Evolutionary conservation across 2,113 vertebrate species (phyloP).

Genomic region (Oceanites oceanicus): DNA sequence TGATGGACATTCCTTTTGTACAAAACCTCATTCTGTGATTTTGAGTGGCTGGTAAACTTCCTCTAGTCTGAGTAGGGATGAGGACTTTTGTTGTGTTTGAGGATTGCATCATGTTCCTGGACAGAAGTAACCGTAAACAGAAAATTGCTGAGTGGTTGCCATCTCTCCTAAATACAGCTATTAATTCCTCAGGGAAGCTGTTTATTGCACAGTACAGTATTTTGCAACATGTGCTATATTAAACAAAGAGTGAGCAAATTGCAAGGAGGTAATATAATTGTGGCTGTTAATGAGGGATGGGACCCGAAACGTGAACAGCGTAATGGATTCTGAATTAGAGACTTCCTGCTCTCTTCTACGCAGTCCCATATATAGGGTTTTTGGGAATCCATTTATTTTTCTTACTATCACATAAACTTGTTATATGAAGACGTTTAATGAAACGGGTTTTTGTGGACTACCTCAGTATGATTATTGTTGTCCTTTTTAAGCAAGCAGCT

Average conservation of each 20-base stretch:
- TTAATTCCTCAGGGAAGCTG: not conserved
- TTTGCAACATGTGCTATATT: not conserved
- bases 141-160: not conserved
- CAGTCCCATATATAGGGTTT: no score
- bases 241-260: not conserved
- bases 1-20: rapidly evolving
- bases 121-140: rapidly evolving
- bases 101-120: not conserved
- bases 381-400: not conserved
- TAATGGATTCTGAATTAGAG: not conserved
- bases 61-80: not conserved
- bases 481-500: not conserved
- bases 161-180: not conserved
- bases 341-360: not conserved
- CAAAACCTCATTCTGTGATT: not conserved
- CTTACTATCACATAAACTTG: not conserved
- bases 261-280: not conserved
- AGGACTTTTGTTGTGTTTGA: not conserved
- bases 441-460: not conserved
- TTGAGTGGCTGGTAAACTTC: no score
- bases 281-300: not conserved
- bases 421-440: not conserved
- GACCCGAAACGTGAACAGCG: not conserved
- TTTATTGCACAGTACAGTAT: not conserved
- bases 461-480: not conserved